Evolutionary conservation across 2,888 invertebrate genomes (phyloP), one percentile per base, ranked within the genome.

Genomic region (Adineta ricciae): DNA sequence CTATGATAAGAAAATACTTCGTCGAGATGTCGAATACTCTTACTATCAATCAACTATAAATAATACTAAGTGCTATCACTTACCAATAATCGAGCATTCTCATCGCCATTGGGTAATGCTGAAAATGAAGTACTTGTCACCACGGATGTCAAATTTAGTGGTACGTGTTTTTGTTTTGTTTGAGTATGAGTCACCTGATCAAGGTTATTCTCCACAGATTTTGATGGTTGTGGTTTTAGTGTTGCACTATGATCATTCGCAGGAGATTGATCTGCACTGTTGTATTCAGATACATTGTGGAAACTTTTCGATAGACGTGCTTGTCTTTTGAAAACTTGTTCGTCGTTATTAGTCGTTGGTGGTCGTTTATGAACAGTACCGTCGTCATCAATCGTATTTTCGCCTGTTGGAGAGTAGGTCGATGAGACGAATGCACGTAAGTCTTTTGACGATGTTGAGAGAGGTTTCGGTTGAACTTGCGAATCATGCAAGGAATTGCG

Each of bases 271-370:
- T 64, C 64, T 24, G 41, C n/a, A 41, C 41, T 41, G n/a, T 78
- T 38, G 41, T 78, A 78, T 38, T 78, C 78, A 2, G 78, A 78
- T 24, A 78, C 78, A 78, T 78, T 78, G 41, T 78, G 78, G n/a
- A 78, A 78, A 78, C 78, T 78, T 41, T 41, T 38, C n/a, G 78
- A 78, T 78, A 78, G 41, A n/a, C 78, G 38, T 78, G 38, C 41
- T 41, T 78, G 78, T 41, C 78, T 11, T 78, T 78, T 78, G 41
- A 78, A 38, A 24, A 32, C 11, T 78, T 78, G 78, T 2, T 78
- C 78, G n/a, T 41, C 78, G 5, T 1, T 2, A 41, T 41, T 41
- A 78, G 19, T 73, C 21, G 9, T 78, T 32, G 14, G 64, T 64
- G 9, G 64, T 21, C 78, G 16, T 78, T 41, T 7, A 78, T 78